Conservation (phyloP, 2,797 vertebrate genomes). For the Acridotheres tristis region DNA sequence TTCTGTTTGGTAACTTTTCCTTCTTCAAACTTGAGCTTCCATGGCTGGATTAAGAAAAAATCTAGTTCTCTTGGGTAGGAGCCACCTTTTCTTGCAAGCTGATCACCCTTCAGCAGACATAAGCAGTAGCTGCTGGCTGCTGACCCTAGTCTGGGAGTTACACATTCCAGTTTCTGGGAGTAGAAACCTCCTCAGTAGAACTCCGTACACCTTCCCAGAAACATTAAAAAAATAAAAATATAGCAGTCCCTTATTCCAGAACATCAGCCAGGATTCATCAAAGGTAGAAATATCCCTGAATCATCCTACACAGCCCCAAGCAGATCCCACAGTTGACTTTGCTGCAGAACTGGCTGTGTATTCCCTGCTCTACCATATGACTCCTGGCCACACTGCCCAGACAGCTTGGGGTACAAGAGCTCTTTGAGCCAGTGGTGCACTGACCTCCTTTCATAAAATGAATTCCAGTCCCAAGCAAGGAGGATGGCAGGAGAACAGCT, state of each 20-base stretch:
- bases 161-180: neutral
- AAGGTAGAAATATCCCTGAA: slow-evolving; percentile 51
- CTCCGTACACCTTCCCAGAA: slow-evolving; percentile 53
- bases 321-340: slow-evolving; percentile 28
- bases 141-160: slow-evolving; percentile 32
- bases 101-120: slow-evolving; percentile 44
- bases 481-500: slow-evolving; percentile 54
- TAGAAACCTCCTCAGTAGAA: slow-evolving; percentile 46
- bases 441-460: slow-evolving; percentile 44
- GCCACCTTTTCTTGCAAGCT: slow-evolving; percentile 50
- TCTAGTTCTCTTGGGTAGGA: slow-evolving; percentile 21
- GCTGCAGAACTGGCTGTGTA: slow-evolving; percentile 10
- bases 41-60: slow-evolving; percentile 21
- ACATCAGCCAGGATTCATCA: slow-evolving; percentile 41
- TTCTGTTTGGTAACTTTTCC: slow-evolving; percentile 57
- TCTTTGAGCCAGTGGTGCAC: slow-evolving; percentile 41
- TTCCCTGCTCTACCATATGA: neutral
- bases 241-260: slow-evolving; percentile 23
- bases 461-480: neutral
- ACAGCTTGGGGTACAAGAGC: neutral
- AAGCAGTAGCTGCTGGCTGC: slow-evolving; percentile 54
- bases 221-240: neutral
- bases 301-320: slow-evolving; percentile 10
- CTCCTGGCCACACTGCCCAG: neutral
- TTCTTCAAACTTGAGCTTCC: neutral